Base-by-base conservation (phyloP, 2,888 invertebrate genomes). In the Callinectes sapidus region DNA sequence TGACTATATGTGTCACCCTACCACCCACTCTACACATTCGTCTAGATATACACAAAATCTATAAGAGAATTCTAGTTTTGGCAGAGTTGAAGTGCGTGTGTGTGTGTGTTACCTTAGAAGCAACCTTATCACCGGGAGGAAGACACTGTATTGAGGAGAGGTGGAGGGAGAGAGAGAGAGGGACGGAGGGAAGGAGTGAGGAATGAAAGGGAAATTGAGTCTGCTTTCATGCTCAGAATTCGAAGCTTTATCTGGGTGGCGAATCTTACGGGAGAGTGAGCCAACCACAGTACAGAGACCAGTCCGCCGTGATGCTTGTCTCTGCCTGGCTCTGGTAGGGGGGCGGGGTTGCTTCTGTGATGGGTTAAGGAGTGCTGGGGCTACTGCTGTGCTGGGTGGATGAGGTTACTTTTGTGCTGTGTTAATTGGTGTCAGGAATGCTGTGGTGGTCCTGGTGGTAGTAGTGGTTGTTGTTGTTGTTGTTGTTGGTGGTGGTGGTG, bases 201-300 rank as follows among this genome's bases (percentile, higher is more conserved):
- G 23, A 71, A 28, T 28, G 71, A 71, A 28, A 71, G 71, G 71
- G 71, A 71, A 71, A 71, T 71, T 71, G 71, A 28, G 71, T 71
- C 71, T 71, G n/a, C 71, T 71, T 48, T 71, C 71, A 28, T 28
- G 71, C 71, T 71, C 71, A 71, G 71, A 28, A 71, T 28, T 71
- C 71, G 10, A 71, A 28, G 71, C 71, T 71, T 71, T 71, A 71
- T 71, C 71, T 71, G 28, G 28, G 8, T 10, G 71, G 71, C 28
- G 28, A n/a, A 71, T n/a, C 71, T 71, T 28, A 0, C 28, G 71
- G 71, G 71, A 71, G 71, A 71, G 71, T 71, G 71, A 71, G 28
- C 28, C 71, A 28, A 28, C 28, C 71, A 71, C 71, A 71, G 23
- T 3, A 71, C 8, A 13, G 71, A 71, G 13, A 23, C n/a, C 6